Evolutionary conservation across 2,888 invertebrate species (phyloP), one percentile per base, ranked within the genome.

Genomic region (Phrixothrix hirtus): DNA sequence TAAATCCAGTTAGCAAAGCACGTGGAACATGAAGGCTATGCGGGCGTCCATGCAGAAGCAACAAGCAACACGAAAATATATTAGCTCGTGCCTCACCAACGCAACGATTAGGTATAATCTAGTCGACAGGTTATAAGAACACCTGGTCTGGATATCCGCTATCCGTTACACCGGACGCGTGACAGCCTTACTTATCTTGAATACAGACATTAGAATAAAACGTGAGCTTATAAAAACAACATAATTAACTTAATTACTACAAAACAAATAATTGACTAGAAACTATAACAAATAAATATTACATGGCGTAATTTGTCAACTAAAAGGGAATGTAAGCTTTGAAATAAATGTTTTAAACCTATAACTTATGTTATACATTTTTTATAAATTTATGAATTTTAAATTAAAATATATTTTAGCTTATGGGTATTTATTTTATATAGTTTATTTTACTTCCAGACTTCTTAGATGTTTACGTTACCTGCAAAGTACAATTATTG

Each of bases 111-210:
- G 31, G 11, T 15, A 21, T 35, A 34, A 14, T 37, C 13, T 38
- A 25, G 36, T 15, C 26, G 50, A 38, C 44, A 38, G 43, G 37
- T 37, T 50, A 44, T 37, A 9, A 29, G 21, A 32, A 38, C 50
- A 50, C 50, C 50, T 50, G 50, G 50, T 25, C 35, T 38, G 29
- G 35, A 43, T 50, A 50, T 44, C 44, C 44, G 50, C 38, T 44
- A 38, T 26, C 29, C 45, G 45, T 30, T 30, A 30, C 16, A 27
- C 27, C 37, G 37, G 30, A 37, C 37, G 37, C 30, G 44, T 35
- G 35, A 44, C 44, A 26, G 14, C 10, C 12, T 14, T 15, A 44
- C 26, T 34, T 34, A 34, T 13, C 6, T 4, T 10, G 34, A 29
- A 34, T 43, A 34, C 34, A 12, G 26, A 43, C 13, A 43, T 14